These are phyloP conservation scores for Nibea albiflora DNA, from an alignment of 2,113 vertebrate genomes.

Conservation along the genomic window DNA sequence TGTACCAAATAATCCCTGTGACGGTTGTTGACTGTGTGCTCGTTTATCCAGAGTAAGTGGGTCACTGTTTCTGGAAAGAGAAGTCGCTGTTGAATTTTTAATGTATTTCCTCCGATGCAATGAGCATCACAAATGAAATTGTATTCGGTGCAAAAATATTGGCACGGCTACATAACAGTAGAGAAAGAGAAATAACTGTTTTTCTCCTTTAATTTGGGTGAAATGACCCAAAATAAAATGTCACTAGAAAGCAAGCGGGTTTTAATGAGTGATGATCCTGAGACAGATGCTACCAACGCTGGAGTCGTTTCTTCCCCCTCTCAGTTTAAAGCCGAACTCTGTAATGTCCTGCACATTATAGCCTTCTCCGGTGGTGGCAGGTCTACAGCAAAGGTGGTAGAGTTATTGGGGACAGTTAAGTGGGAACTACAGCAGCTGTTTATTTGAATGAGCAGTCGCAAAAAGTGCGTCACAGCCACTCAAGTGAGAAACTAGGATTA, in stretches of 20 bases:
- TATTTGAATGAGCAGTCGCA: neutral
- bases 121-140: constrained; percentile 18
- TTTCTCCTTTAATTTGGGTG: neutral
- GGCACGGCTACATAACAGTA: neutral
- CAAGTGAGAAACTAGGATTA: neutral
- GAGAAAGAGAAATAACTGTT: neutral
- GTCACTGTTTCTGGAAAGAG: constrained; percentile 13
- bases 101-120: neutral
- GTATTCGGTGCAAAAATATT: neutral
- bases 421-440: neutral
- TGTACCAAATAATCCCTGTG: neutral
- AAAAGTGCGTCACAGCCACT: neutral
- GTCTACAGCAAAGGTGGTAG: neutral
- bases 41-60: constrained; percentile 1
- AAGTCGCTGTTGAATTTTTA: constrained; percentile 7
- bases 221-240: neutral
- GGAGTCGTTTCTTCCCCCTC: neutral
- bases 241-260: neutral
- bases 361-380: neutral
- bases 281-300: neutral
- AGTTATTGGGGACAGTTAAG: neutral
- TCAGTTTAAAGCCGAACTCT: neutral
- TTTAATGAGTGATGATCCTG: neutral
- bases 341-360: neutral
- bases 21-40: constrained; percentile 4